Percentiles rank a stretch among this genome's conserved stretches.
Conservation (phyloP, 2,113 vertebrate genomes). For the Pyxicephalus adspersus region DNA sequence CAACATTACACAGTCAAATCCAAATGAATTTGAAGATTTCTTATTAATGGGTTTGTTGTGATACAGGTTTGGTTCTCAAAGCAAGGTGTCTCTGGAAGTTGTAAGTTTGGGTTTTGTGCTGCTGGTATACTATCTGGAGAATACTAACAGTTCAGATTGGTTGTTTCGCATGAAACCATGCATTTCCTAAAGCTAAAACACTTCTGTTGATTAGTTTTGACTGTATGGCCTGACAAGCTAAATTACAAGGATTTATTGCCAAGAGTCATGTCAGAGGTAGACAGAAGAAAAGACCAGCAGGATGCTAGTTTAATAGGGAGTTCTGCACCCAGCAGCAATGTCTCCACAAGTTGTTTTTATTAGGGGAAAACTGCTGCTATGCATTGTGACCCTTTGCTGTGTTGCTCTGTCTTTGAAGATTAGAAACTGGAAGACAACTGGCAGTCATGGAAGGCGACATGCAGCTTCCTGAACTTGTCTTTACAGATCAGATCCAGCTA, state of each 20-base stretch:
- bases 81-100: too few species aligned
- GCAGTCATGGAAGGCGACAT: slow-evolving; percentile 3
- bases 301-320: background rate
- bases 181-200: background rate
- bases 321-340: background rate
- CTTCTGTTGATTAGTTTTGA: background rate
- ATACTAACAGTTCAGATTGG: too few species aligned
- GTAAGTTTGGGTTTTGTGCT: too few species aligned
- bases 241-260: background rate
- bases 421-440: background rate
- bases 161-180: background rate
- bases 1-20: too few species aligned
- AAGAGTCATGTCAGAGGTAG: background rate
- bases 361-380: background rate
- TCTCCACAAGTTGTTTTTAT: background rate
- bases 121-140: too few species aligned
- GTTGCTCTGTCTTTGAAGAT: background rate
- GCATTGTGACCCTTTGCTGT: background rate
- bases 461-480: slow-evolving; percentile 15
- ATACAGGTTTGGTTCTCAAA: too few species aligned
- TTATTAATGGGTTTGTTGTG: too few species aligned
- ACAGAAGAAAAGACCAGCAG: background rate
- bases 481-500: background rate
- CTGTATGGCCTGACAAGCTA: background rate
- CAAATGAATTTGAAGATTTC: too few species aligned